phyloP scores from a whole-genome alignment of 1,140 invertebrate genomes.

The Heliconius himera region DNA sequence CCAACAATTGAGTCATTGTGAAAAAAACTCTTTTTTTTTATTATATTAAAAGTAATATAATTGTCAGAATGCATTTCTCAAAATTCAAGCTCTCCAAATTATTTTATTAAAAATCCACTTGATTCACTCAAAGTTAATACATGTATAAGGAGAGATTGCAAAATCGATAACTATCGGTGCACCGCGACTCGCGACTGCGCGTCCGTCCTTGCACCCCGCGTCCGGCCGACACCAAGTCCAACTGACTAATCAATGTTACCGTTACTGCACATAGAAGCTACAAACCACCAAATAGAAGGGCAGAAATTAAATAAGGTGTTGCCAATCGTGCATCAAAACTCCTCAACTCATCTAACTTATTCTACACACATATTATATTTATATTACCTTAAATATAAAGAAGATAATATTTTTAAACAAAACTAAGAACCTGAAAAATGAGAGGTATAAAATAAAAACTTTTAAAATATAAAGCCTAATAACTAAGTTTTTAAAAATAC shows the following conservation, averaged over 20 bases:
- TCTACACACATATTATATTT: too few relatives aligned
- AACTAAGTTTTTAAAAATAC: too few relatives aligned
- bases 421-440: too few relatives aligned
- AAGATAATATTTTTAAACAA: too few relatives aligned
- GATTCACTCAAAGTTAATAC: not conserved
- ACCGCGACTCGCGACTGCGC: not conserved
- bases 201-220: constrained; percentile 18
- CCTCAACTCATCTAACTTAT: too few relatives aligned
- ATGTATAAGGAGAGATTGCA: not conserved
- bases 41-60: constrained; percentile 21
- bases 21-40: constrained; percentile 4
- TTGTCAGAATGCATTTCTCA: constrained; percentile 33
- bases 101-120: not conserved
- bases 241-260: not conserved
- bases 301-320: not conserved
- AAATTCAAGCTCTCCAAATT: not conserved
- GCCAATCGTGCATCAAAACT: not conserved
- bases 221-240: not conserved
- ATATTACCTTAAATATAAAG: too few relatives aligned
- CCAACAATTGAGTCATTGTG: not conserved
- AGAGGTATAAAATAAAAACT: too few relatives aligned
- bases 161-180: constrained; percentile 1
- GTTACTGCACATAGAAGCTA: not conserved
- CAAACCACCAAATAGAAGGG: not conserved
- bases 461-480: too few relatives aligned